Evolutionary conservation across 2,113 vertebrate species (phyloP), one percentile per base, ranked within the genome.

Genomic region (Junco hyemalis): DNA sequence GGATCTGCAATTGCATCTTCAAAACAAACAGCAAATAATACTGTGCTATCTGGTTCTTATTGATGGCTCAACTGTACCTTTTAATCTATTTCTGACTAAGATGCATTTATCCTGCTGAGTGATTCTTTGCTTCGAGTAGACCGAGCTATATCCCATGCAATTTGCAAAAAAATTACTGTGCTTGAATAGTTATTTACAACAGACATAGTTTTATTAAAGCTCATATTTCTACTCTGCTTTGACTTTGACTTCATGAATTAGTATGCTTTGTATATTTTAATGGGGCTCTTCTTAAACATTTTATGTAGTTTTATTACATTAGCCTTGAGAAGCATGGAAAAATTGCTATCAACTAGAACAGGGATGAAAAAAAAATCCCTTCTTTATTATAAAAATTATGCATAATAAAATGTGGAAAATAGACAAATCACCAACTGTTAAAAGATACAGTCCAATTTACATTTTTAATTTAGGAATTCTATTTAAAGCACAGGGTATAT

Each of bases 1-100:
- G 94, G 92, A 93, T 96, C 96, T 81, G 97, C 98, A 59, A 97
- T 99, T 70, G 47, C 95, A 56, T 94, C 97, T 96, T 74, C 65
- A 92, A 92, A 97, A 94, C 82, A 93, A 96, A 87, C 81, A 95
- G 69, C 51, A 94, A 92, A 74, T 63, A 74, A 88, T 79, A 51
- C 38, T 65, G 33, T 10, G 7, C 74, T 92, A 79, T 94, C 60
- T 59, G 87, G 78, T 69, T 76, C 84, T 93, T 95, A 91, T 81
- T 92, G 86, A 96, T 95, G 51, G 31, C 64, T 76, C 50, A 88
- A 78, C 71, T 88, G 45, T 92, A 96, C 93, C 96, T 96, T 97
- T 92, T 92, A 93, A 93, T 93, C 90, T 96, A 51, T 84, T 97
- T 91, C 82, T 93, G 88, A 90, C 94, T 83, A 97, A 95, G 94